Evolutionary conservation across 2,888 invertebrate species (phyloP), one percentile per base, ranked within the genome.

Genomic region (Gymnocheta viridis): DNA sequence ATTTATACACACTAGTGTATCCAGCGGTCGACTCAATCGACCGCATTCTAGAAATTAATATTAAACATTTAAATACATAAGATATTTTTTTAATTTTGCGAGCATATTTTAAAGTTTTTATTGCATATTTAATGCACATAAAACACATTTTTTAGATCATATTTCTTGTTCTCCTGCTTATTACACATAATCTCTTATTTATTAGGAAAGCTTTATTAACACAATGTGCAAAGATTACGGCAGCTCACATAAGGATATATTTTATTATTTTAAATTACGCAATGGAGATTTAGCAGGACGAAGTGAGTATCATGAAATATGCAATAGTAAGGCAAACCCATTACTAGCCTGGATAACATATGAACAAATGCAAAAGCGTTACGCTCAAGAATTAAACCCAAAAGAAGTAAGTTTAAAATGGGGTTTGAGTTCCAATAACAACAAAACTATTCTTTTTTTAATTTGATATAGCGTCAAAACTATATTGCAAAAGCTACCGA

Each of bases 401-500:
- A 90, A 88, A 47, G 91, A 91, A 86, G 88, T 89, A 74, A 56
- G 73, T 54, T 58, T 27, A 1, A 5, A 62, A 9, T 10, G n/a
- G 2, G 5, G 19, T 27, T n/a, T 38, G 2, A 1, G n/a, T 60
- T 60, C 17, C 0, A 32, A 19, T 14, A 17, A 17, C 19, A 0
- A 41, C 27, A 29, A 38, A 17, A 17, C 7, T 0, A 67, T 24
- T n/a, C n/a, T 10, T 35, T 24, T 27, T 70, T 24, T 10, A n/a
- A 41, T 38, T 2, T 44, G 19, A 58, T 51, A 56, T 56, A 89
- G 88, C 88, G 88, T n/a, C 85, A 88, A 14, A 89, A 88, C 62
- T 91, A 91, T 49, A 89, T 91, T 49, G 91, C 88, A 60, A 91
- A 91, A 82, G 91, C 91, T 0, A 91, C 91, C 0, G 88, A 89